phyloP scores from a whole-genome alignment of 1,140 invertebrate genomes.

The Cydia amplana region DNA sequence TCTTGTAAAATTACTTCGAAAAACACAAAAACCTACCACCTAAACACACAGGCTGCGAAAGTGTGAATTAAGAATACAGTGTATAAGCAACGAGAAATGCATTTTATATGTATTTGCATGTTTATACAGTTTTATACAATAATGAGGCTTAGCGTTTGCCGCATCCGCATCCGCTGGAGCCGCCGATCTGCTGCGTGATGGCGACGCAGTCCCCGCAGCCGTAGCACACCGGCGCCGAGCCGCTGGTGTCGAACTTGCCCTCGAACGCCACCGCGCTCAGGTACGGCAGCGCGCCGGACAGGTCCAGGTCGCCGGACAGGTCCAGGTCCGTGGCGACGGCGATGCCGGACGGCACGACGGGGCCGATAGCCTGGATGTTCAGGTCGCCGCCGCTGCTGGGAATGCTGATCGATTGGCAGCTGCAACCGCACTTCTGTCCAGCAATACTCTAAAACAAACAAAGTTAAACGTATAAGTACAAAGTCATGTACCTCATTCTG shows the following conservation, averaged over 20 bases:
- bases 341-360: constrained; percentile 42
- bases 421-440: neutral
- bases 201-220: neutral
- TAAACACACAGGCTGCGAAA: no score
- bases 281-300: constrained; percentile 28
- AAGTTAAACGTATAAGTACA: neutral
- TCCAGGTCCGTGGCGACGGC: constrained; percentile 43
- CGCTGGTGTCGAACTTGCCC: neutral
- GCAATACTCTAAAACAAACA: constrained; percentile 29
- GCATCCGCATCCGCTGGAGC: neutral
- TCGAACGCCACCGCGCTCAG: neutral
- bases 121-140: neutral
- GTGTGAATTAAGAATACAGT: no score
- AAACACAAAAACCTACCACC: no score
- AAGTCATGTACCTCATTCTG: no score
- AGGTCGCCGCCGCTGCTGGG: neutral
- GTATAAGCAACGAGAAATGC: no score
- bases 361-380: constrained; percentile 37
- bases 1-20: no score
- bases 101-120: neutral
- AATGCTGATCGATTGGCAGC: neutral
- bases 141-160: neutral
- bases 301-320: constrained; percentile 45
- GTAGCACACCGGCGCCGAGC: neutral
- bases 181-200: neutral